Percentiles rank a stretch among this genome's conserved stretches.
These are phyloP conservation scores for Aurelia aurita complex sp. Pacific DNA, from an alignment of 30 jellyfish, hydroid and myxozoan genomes.

Conservation along the genomic window DNA sequence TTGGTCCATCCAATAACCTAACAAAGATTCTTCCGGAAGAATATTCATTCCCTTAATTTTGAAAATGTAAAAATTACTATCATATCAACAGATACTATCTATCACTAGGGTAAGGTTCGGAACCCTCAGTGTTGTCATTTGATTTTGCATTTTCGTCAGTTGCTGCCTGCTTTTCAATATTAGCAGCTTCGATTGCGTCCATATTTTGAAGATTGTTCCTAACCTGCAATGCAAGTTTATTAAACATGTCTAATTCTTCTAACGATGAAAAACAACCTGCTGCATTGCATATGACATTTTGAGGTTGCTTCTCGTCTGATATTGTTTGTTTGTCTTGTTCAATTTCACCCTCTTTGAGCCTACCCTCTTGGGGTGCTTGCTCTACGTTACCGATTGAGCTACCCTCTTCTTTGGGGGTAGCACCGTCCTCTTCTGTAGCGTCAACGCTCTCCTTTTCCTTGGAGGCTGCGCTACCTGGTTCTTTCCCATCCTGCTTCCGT, in stretches of 20 bases:
- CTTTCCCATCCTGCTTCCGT: background rate
- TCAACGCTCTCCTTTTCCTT: background rate
- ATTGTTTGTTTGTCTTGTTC: background rate
- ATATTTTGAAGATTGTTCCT: slow-evolving; percentile 19
- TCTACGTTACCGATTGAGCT: background rate
- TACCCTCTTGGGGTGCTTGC: background rate
- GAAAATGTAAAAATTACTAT: no score
- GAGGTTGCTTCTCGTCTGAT: background rate
- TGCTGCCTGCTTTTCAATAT: no score
- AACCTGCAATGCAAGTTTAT: slow-evolving; percentile 40
- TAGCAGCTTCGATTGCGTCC: no score
- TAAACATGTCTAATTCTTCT: slow-evolving; percentile 56
- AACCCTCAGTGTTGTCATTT: no score
- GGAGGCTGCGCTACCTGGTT: background rate
- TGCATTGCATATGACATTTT: slow-evolving; percentile 45
- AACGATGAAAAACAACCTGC: slow-evolving; percentile 69
- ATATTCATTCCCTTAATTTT: no score
- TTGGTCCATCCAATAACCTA: no score
- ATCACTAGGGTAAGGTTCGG: no score
- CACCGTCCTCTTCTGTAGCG: background rate
- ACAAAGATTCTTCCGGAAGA: no score
- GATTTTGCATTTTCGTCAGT: no score
- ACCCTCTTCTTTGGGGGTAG: slow-evolving; percentile 2
- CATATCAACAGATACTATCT: no score
- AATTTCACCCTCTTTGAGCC: background rate